Conservation (phyloP, 2,888 invertebrate genomes). For the Zygaena filipendulae region DNA sequence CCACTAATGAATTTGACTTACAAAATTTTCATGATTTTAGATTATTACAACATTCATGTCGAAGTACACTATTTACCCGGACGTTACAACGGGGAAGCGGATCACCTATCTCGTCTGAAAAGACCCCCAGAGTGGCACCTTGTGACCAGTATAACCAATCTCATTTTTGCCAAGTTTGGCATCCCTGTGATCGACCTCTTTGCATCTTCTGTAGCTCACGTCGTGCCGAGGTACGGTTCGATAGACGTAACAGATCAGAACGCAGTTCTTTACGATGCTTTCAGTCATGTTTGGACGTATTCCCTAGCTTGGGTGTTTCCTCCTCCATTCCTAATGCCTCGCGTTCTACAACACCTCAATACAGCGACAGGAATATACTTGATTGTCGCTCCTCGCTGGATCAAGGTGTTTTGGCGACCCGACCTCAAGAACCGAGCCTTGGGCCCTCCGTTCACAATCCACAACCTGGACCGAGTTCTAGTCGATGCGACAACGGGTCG, state of each 20-base stretch:
- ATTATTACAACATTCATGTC: constrained; percentile 8
- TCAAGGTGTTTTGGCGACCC: constrained; percentile 17
- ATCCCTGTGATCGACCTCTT: constrained; percentile 20
- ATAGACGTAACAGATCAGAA: constrained; percentile 11
- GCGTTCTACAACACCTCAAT: constrained; percentile 10
- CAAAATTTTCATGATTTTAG: constrained; percentile 10
- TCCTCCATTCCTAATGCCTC: constrained; percentile 8
- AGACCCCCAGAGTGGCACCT: constrained; percentile 10
- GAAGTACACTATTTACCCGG: constrained; percentile 18
- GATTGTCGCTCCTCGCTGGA: constrained; percentile 15
- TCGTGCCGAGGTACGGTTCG: constrained; percentile 13
- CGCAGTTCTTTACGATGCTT: constrained; percentile 5
- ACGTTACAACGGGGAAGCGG: constrained; percentile 23
- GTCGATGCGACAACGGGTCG: constrained; percentile 6
- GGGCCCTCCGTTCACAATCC: constrained; percentile 11
- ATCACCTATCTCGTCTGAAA: constrained; percentile 16
- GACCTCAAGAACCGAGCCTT: constrained; percentile 13
- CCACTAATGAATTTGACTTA: constrained; percentile 3
- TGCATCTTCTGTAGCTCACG: constrained; percentile 17
- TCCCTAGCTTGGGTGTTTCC: constrained; percentile 10
- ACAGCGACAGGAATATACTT: constrained; percentile 10
- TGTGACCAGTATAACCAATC: constrained; percentile 2
- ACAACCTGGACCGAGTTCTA: constrained; percentile 5
- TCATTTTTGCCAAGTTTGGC: constrained; percentile 17
- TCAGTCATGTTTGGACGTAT: constrained; percentile 8